Base-by-base conservation (phyloP, 2,113 vertebrate genomes). In the Argyrosomus japonicus region DNA sequence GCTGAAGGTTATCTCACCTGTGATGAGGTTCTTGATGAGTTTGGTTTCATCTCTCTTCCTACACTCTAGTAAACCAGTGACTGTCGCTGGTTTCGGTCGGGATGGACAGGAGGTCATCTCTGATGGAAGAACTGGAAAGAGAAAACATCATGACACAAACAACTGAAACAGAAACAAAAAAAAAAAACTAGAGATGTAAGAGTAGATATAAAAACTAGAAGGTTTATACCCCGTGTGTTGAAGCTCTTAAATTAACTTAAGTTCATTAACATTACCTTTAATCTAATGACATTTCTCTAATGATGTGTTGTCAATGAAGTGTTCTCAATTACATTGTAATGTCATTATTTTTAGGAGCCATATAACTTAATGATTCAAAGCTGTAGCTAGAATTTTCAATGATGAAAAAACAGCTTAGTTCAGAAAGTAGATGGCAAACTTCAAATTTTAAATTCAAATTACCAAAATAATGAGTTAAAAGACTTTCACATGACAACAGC, bases 1-100 rank as follows among this genome's bases (percentile, higher is more conserved):
- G 23, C 0, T 45, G 62, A 64, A 23, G 11, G 4, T n/a, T 43
- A 27, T 64, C 63, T 88, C 71, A 97, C 96, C 96, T 87, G 94
- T 95, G 87, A 96, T 89, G n/a, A 97, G 57, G n/a, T 94, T 94
- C 87, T 94, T 96, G 72, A 97, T 87, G 18, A 97, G 94, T 77
- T 87, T 92, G 58, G 78, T 86, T 89, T 96, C 92, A 0, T 96
- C 96, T 88, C 83, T 95, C 77, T 91, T 95, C 75, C 86, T 93
- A 86, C 95, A 96, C 1, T 89, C 94, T 69, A 97, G 82, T 71
- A 96, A 81, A 69, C 96, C 95, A 21, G 87, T 85, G 21, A 93
- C 77, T 2, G 61, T 14, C 19, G 67, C 82, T 5, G 65, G 14
- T 79, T 80, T 87, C 1, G 60, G 32, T 14, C 36, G 82, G 10